Evolutionary conservation across 2,797 vertebrate genomes (phyloP).

Genomic region (Thaleichthys pacificus): DNA sequence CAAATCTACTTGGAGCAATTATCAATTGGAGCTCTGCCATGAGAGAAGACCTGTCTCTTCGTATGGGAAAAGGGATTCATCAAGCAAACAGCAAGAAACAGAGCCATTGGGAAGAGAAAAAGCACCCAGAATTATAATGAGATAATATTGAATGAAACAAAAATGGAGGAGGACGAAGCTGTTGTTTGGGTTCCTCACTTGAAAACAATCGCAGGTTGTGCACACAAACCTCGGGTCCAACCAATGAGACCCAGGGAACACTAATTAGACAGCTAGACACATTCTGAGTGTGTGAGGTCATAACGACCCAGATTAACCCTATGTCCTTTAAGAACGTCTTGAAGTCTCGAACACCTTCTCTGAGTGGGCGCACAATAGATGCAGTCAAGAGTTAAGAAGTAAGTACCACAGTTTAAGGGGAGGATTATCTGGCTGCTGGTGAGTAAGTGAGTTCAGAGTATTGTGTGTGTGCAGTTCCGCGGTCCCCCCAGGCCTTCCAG

Average conservation of each 20-base stretch:
- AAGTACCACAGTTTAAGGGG: slow-evolving; percentile 60
- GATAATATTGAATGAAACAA: too few species aligned
- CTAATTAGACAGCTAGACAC: too few species aligned
- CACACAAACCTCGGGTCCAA: too few species aligned
- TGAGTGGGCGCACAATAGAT: slow-evolving; percentile 67
- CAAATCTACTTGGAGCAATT: slow-evolving; percentile 42
- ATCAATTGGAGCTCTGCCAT: slow-evolving; percentile 44
- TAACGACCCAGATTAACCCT: background rate
- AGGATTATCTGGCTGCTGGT: slow-evolving; percentile 62
- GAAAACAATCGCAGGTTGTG: too few species aligned
- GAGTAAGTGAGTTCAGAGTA: slow-evolving; percentile 59
- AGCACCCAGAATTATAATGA: too few species aligned
- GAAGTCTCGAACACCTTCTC: slow-evolving; percentile 59
- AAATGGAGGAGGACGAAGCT: too few species aligned
- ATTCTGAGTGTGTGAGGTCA: too few species aligned
- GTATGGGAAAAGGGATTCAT: slow-evolving; percentile 30
- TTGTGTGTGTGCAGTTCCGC: slow-evolving; percentile 8
- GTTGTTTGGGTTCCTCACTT: too few species aligned
- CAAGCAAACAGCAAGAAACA: slow-evolving; percentile 11
- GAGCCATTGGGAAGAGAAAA: too few species aligned
- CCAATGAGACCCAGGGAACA: too few species aligned
- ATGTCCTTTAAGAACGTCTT: too few species aligned
- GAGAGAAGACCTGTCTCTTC: slow-evolving; percentile 30
- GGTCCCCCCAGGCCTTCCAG: too few species aligned
- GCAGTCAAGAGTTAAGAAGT: slow-evolving; percentile 61